Evolutionary conservation across 2,797 vertebrate species (phyloP).

Genomic region (Triplophysa bombifrons): DNA sequence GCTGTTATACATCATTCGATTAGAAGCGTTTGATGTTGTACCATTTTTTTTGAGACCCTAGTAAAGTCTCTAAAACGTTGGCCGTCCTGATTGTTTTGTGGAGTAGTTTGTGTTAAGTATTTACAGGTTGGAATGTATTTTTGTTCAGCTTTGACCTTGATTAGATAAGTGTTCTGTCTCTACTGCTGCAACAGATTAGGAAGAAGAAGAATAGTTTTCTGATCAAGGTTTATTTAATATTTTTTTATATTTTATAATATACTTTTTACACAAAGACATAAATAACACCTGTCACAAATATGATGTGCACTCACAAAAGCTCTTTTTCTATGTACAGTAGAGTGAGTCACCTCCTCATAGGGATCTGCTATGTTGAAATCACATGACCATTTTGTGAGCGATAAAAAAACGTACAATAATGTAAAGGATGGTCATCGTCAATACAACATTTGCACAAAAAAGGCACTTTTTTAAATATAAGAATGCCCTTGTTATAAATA

Average conservation of each 20-base stretch:
- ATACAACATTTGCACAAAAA: background rate
- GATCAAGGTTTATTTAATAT: background rate
- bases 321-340: too few species aligned
- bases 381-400: too few species aligned
- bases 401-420: background rate
- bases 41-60: constrained; percentile 13
- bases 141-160: constrained; percentile 54
- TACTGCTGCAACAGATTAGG: constrained; percentile 12
- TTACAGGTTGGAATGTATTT: constrained; percentile 24
- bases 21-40: constrained; percentile 26
- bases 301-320: background rate
- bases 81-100: background rate
- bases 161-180: constrained; percentile 51
- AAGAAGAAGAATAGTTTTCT: constrained; percentile 15
- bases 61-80: background rate
- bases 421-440: too few species aligned
- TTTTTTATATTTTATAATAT: too few species aligned
- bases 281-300: background rate
- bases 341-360: too few species aligned
- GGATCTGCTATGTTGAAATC: too few species aligned
- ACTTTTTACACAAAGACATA: background rate
- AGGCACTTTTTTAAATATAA: background rate
- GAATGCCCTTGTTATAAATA: background rate
- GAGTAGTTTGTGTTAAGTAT: constrained; percentile 1
- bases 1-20: constrained; percentile 22